phyloP scores from a whole-genome alignment of 1,140 invertebrate species.

The Bombus sylvicola region DNA sequence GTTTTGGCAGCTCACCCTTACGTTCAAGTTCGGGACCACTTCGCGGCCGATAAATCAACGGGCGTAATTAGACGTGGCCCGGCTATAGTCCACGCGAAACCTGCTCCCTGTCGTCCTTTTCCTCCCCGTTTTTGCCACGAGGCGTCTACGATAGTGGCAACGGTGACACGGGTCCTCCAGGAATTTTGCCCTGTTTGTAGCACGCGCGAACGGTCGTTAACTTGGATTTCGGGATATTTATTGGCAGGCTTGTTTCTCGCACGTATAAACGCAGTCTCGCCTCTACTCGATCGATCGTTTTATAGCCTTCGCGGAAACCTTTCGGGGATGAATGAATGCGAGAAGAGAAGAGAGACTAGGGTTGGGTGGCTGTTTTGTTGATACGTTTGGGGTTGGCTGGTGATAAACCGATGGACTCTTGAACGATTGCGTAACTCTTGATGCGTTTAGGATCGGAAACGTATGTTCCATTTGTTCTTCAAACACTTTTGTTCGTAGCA shows the following conservation, averaged over 20 bases:
- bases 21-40: background rate
- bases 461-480: no score
- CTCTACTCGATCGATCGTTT: background rate
- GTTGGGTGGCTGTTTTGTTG: background rate
- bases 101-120: background rate
- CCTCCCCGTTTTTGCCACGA: background rate
- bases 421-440: background rate
- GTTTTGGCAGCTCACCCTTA: constrained; percentile 16
- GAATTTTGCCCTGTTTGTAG: constrained; percentile 28
- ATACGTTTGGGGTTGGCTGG: background rate
- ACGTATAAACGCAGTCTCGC: background rate
- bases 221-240: constrained; percentile 28
- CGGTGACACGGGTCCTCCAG: constrained; percentile 15
- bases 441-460: background rate
- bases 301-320: background rate
- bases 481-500: background rate
- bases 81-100: constrained; percentile 1
- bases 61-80: constrained; percentile 56
- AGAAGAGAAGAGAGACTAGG: background rate
- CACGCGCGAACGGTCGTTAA: background rate
- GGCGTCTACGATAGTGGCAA: constrained; percentile 3
- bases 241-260: background rate
- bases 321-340: background rate
- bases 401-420: constrained; percentile 3
- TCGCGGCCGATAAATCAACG: constrained; percentile 62